Evolutionary conservation across 2,797 vertebrate genomes (phyloP), one percentile per base, ranked within the genome.

Genomic region (Scarus forsteni): DNA sequence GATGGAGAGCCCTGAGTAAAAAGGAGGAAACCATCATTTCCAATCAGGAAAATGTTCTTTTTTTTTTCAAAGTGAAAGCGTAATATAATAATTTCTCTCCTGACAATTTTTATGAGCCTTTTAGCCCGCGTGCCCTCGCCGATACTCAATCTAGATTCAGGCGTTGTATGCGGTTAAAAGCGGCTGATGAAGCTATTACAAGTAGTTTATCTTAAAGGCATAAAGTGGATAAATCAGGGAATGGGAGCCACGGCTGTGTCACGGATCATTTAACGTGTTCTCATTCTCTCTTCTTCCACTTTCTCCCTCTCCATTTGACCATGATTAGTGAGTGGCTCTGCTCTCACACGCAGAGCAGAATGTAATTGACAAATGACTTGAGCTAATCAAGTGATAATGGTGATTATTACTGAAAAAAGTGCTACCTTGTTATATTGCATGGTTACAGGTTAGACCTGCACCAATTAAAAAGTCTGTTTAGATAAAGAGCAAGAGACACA

Each of bases 121-220:
- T 89, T 85, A 88, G 69, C 79, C 74, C 76, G 12, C 79, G 56
- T 40, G 40, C 77, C 82, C 77, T 68, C 19, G 16, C 53, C 54
- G 34, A 51, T 70, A 72, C 73, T 85, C 57, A 61, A 60, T 77
- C 65, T 75, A 50, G 42, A 75, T 66, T 75, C 34, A 59, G 59
- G 74, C 64, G 3, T 79, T 86, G 86, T 68, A 79, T 52, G 53
- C 6, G 0, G 63, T 71, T 70, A 64, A 86, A 84, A 85, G 59
- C 54, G 70, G 70, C 63, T 50, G 73, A 91, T 78, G 83, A 87
- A 77, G 83, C 73, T 77, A 70, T 81, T 73, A 64, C 61, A 73
- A 70, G 85, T 83, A 83, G 83, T 89, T 90, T 85, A 85, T 89
- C 74, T 76, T 85, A 57, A 83, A 88, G 83, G 71, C 81, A 76